Evolutionary conservation across 1,140 invertebrate species (phyloP).

Genomic region (Streblospio benedicti): DNA sequence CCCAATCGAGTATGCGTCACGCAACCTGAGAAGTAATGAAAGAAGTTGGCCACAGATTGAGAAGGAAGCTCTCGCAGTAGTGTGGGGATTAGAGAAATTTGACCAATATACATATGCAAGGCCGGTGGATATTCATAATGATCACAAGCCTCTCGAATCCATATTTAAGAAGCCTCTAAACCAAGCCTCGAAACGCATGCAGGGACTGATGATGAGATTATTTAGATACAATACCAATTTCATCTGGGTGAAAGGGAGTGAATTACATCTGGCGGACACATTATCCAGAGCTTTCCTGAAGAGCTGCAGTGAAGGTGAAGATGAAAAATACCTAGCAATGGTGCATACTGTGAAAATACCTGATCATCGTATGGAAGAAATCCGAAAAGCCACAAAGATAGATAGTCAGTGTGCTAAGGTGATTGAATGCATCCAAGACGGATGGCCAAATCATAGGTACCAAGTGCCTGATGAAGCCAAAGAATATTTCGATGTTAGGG

Average conservation of each 20-base stretch:
- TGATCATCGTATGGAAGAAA: too few species aligned
- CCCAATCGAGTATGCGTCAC: slow-evolving; percentile 45
- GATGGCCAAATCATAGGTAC: too few species aligned
- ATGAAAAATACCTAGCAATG: too few species aligned
- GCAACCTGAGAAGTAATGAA: slow-evolving; percentile 41
- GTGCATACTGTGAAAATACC: too few species aligned
- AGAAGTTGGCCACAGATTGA: slow-evolving; percentile 48
- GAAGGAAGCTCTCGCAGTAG: slow-evolving; percentile 47
- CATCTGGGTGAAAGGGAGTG: slow-evolving; percentile 34
- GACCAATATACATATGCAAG: slow-evolving; percentile 40
- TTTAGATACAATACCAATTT: slow-evolving; percentile 45
- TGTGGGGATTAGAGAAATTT: slow-evolving; percentile 45
- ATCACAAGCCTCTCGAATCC: slow-evolving; percentile 39
- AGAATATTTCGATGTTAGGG: too few species aligned
- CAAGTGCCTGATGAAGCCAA: too few species aligned
- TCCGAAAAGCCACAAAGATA: too few species aligned
- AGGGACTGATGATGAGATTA: slow-evolving; percentile 46
- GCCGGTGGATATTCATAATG: slow-evolving; percentile 23
- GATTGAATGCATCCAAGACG: too few species aligned
- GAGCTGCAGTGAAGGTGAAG: too few species aligned
- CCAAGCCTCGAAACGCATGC: slow-evolving; percentile 39
- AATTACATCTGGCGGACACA: slow-evolving; percentile 43
- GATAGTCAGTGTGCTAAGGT: too few species aligned
- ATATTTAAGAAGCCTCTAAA: slow-evolving; percentile 44
- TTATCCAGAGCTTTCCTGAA: slow-evolving; percentile 7